Percentiles rank a stretch among this genome's conserved stretches.
phyloP scores from a whole-genome alignment of 2,888 invertebrate species.

The Helobdella robusta region DNA sequence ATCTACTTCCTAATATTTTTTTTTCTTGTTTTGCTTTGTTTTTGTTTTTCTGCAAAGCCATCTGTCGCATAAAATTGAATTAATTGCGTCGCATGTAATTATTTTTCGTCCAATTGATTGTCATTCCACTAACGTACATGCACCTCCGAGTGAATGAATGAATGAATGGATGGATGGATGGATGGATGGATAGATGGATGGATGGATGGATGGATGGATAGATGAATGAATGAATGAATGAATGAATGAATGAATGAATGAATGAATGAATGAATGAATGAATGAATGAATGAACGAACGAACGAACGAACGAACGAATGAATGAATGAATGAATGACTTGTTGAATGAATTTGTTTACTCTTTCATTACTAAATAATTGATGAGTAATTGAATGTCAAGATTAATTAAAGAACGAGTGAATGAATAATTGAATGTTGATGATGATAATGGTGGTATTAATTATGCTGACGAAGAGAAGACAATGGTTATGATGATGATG shows the following conservation, averaged over 20 bases:
- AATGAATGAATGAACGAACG: background rate
- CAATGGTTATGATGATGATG: too few species aligned
- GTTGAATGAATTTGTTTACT: background rate
- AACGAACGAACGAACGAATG: background rate
- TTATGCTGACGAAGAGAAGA: too few species aligned
- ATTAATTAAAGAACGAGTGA: background rate
- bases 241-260: background rate
- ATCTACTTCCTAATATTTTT: too few species aligned
- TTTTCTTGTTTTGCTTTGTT: too few species aligned
- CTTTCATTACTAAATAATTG: background rate
- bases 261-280: background rate
- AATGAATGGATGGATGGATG: background rate
- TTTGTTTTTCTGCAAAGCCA: too few species aligned
- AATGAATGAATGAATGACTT: background rate
- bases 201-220: background rate
- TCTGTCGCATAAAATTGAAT: too few species aligned
- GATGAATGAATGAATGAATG: background rate
- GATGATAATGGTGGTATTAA: too few species aligned
- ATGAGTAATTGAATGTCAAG: background rate
- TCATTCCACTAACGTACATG: background rate
- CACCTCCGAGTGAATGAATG: background rate
- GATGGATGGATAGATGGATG: background rate
- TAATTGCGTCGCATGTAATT: background rate
- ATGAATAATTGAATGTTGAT: background rate
- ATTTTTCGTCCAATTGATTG: background rate